A percentile compares a stretch with the other conserved stretches of the same genome.
Conservation (phyloP, 2,888 invertebrate species). For the Xestia rhomboidea region DNA sequence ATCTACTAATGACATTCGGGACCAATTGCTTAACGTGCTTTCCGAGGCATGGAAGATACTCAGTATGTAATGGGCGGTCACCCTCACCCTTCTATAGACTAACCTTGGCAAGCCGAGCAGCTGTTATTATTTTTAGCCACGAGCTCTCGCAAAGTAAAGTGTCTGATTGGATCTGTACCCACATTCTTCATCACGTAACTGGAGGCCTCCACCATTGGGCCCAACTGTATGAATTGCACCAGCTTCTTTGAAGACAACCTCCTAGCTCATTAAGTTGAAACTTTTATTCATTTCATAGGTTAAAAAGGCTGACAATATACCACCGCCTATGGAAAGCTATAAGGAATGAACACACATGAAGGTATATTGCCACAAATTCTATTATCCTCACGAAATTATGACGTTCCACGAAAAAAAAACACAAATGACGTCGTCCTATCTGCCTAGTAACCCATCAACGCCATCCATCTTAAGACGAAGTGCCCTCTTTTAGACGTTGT, state of each 20-base stretch:
- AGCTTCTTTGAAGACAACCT: not conserved
- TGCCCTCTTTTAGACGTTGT: slow-evolving; percentile 42
- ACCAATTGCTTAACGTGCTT: too few species aligned
- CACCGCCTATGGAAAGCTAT: too few species aligned
- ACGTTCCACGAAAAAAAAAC: slow-evolving; percentile 1
- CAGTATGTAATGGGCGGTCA: too few species aligned
- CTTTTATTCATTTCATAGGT: not conserved
- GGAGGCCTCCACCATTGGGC: not conserved
- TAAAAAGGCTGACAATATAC: too few species aligned
- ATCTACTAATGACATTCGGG: too few species aligned
- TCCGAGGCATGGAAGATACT: too few species aligned
- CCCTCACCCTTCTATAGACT: too few species aligned
- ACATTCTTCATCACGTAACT: not conserved
- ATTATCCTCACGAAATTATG: slow-evolving; percentile 1
- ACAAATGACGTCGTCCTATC: not conserved
- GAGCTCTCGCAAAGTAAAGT: not conserved
- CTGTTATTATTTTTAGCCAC: too few species aligned
- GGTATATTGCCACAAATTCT: not conserved
- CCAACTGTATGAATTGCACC: not conserved
- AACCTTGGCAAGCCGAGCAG: too few species aligned
- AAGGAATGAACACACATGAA: not conserved
- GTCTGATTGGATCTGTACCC: not conserved
- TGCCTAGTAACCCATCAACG: slow-evolving; percentile 21
- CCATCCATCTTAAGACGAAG: slow-evolving; percentile 50
- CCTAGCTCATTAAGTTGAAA: not conserved